Conservation (phyloP, 2,888 invertebrate genomes). For the Epinotia ramella region DNA sequence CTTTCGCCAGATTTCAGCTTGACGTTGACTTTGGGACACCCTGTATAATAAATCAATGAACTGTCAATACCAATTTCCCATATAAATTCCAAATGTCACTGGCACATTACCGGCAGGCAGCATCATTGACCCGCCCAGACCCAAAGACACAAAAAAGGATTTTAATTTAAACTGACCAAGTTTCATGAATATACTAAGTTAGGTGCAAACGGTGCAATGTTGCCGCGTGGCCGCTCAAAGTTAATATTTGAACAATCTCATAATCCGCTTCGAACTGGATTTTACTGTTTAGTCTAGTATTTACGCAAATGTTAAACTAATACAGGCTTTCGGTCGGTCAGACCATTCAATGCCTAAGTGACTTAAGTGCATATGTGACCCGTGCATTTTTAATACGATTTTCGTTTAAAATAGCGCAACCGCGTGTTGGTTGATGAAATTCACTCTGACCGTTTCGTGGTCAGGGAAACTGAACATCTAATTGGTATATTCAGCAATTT, state of each 20-base stretch:
- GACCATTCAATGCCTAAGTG: not conserved
- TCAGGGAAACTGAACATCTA: not conserved
- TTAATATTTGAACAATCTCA: conserved; percentile 1
- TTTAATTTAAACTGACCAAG: no score
- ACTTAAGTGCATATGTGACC: not conserved
- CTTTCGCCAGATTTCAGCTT: no score
- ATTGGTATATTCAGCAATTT: not conserved
- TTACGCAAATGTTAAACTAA: conserved; percentile 19
- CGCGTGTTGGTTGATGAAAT: conserved; percentile 6
- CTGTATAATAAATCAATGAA: no score
- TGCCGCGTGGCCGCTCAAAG: not conserved
- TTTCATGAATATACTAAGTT: no score
- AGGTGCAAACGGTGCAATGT: not conserved
- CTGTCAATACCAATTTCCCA: no score
- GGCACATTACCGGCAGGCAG: no score
- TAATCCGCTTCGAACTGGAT: conserved; percentile 5
- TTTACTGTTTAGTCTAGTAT: conserved; percentile 2
- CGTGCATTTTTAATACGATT: not conserved
- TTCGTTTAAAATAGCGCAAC: not conserved
- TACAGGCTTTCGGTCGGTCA: not conserved
- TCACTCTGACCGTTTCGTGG: conserved; percentile 1
- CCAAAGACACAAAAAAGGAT: no score
- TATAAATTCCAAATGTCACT: no score
- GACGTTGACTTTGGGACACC: no score
- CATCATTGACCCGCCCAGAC: no score